Conservation (phyloP, 2,113 vertebrate genomes). For the Notothenia rossii region DNA sequence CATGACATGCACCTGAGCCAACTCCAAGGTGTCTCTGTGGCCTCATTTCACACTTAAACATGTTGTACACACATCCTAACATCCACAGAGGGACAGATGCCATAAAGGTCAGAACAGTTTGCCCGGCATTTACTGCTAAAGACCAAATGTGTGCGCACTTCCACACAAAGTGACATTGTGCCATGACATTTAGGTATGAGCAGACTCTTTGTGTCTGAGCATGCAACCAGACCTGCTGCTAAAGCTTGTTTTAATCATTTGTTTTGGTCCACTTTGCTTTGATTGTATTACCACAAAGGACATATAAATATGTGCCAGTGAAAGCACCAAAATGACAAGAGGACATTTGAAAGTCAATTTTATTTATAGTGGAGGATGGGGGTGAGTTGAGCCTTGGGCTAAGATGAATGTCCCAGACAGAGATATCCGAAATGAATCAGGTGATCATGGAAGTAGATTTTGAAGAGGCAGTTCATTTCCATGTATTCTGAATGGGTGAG, state of each 20-base stretch:
- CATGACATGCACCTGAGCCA: constrained; percentile 42
- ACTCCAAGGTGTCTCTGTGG: constrained; percentile 8
- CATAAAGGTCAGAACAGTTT: constrained; percentile 40
- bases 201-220: constrained; percentile 8
- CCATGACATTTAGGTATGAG: constrained; percentile 33
- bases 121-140: constrained; percentile 29
- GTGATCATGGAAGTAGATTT: constrained; percentile 55
- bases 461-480: constrained; percentile 50
- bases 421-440: constrained; percentile 59
- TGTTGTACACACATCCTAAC: not conserved
- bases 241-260: constrained; percentile 37
- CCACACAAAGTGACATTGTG: constrained; percentile 13
- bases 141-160: constrained; percentile 36
- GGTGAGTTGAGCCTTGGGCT: constrained; percentile 35
- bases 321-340: constrained; percentile 23
- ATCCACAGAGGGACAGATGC: not conserved
- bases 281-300: constrained; percentile 36
- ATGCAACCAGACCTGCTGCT: constrained; percentile 44
- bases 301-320: constrained; percentile 40
- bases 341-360: constrained; percentile 69
- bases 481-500: constrained; percentile 53
- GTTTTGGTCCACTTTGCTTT: constrained; percentile 33
- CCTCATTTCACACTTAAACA: constrained; percentile 20
- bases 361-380: constrained; percentile 27
- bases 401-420: constrained; percentile 51